Conservation (phyloP, 2,888 invertebrate genomes). For the Esperia sulphurella region DNA sequence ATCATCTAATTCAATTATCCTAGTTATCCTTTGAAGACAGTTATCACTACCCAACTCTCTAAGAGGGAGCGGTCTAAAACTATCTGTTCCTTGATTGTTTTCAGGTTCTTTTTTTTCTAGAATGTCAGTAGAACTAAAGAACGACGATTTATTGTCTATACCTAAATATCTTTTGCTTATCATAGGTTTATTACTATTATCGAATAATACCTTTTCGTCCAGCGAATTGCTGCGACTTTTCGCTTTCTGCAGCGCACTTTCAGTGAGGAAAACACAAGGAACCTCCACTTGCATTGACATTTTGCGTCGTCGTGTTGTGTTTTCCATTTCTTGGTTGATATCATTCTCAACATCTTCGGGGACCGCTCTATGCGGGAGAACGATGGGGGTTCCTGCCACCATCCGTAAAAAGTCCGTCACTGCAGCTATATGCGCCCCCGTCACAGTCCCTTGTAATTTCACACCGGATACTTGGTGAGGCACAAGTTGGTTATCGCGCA, state of each 20-base stretch:
- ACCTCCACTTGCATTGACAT: constrained; percentile 78
- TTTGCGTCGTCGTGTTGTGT: constrained; percentile 61
- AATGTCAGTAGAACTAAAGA: constrained; percentile 48
- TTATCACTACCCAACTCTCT: constrained; percentile 36
- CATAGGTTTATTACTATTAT: constrained; percentile 49
- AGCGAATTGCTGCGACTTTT: constrained; percentile 67
- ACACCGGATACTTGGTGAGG: constrained; percentile 84
- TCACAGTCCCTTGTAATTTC: constrained; percentile 82
- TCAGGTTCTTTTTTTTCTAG: constrained; percentile 46
- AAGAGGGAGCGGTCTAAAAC: constrained; percentile 28
- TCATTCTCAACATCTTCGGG: constrained; percentile 64
- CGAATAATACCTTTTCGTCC: constrained; percentile 65
- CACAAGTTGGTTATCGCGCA: constrained; percentile 83
- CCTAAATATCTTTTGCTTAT: constrained; percentile 51
- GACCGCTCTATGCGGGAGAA: constrained; percentile 71
- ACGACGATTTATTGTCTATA: constrained; percentile 51
- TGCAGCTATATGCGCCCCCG: constrained; percentile 82
- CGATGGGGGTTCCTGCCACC: constrained; percentile 81
- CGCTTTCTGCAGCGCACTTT: constrained; percentile 69
- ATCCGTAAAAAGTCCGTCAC: constrained; percentile 82
- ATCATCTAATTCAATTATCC: constrained; percentile 69
- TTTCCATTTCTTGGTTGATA: constrained; percentile 66
- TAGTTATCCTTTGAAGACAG: constrained; percentile 64
- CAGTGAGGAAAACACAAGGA: constrained; percentile 74
- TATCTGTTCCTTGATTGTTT: constrained; percentile 38